Base-by-base conservation (phyloP, 2,113 vertebrate species). In the Gambusia affinis region DNA sequence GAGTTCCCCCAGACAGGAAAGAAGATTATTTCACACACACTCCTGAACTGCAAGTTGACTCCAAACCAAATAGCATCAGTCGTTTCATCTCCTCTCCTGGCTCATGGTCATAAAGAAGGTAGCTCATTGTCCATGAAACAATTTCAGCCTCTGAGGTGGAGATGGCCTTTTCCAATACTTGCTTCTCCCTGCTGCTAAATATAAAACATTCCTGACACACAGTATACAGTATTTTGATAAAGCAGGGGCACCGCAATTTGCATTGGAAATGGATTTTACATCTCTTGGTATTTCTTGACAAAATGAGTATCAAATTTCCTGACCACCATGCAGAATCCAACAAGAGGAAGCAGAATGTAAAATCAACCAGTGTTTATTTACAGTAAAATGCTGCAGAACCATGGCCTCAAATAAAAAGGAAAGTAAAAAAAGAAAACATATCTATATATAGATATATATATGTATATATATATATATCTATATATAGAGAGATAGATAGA, bases 91-190 rank as follows among this genome's bases (percentile, higher is more conserved):
- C 67, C 27, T 61, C 15, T 31, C 22, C 60, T 14, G 60, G 69
- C 77, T 79, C 64, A 27, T 44, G 72, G 72, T 75, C 75, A 85
- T 88, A 88, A 82, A 81, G 81, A 73, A 74, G 70, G 77, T 70
- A 73, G 62, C 85, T 92, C 71, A 88, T 86, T 92, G 82, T 84
- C 79, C 76, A 67, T 83, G 81, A 90, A 91, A 85, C 75, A 66
- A 80, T 85, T 84, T 87, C 72, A 63, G 62, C 71, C 24, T 72
- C 60, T 78, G 63, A 84, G 73, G 77, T 64, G 4, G 76, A 64
- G 64, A 75, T 75, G 65, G 63, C 68, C 54, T 74, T 42, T 73
- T 73, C 70, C 70, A 62, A 47, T 6, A 6, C 76, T 39, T 63
- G 57, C 76, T 68, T 67, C 70, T 39, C 60, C 64, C 51, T n/a